Percentiles rank a stretch among this genome's conserved stretches.
phyloP scores from a whole-genome alignment of 2,888 invertebrate genomes.

The Stramonita haemastoma region DNA sequence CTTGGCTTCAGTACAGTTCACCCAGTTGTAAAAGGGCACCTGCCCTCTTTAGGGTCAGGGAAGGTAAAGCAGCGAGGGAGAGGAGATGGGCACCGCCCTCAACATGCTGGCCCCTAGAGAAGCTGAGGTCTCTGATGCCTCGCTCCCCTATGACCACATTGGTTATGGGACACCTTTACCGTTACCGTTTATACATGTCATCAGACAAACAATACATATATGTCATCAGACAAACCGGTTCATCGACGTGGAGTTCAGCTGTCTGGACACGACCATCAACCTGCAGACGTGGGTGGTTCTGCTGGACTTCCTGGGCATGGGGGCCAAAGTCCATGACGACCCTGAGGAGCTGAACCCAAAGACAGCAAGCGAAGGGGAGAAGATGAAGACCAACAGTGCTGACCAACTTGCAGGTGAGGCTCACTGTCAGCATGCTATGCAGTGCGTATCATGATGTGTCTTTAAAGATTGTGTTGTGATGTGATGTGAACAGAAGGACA shows the following conservation, averaged over 20 bases:
- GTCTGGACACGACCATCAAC: constrained; percentile 92
- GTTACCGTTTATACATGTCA: too few relatives aligned
- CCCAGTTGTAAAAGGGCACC: too few relatives aligned
- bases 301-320: constrained; percentile 91
- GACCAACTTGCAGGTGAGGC: background rate
- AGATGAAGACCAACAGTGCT: background rate
- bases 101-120: too few relatives aligned
- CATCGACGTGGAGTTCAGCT: constrained; percentile 91
- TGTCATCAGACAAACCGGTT: constrained; percentile 80
- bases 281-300: constrained; percentile 97
- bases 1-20: too few relatives aligned
- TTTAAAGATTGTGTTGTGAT: too few relatives aligned
- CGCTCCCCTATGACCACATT: too few relatives aligned
- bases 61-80: too few relatives aligned
- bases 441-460: background rate
- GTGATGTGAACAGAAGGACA: background rate
- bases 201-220: too few relatives aligned
- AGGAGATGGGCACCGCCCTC: too few relatives aligned
- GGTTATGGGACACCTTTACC: too few relatives aligned
- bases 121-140: too few relatives aligned
- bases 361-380: background rate
- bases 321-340: constrained; percentile 74
- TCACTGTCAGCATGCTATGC: background rate
- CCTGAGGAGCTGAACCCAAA: constrained; percentile 19
- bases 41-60: too few relatives aligned